phyloP scores from a whole-genome alignment of 2,113 vertebrate genomes.

The Grammatotria lemairii region DNA sequence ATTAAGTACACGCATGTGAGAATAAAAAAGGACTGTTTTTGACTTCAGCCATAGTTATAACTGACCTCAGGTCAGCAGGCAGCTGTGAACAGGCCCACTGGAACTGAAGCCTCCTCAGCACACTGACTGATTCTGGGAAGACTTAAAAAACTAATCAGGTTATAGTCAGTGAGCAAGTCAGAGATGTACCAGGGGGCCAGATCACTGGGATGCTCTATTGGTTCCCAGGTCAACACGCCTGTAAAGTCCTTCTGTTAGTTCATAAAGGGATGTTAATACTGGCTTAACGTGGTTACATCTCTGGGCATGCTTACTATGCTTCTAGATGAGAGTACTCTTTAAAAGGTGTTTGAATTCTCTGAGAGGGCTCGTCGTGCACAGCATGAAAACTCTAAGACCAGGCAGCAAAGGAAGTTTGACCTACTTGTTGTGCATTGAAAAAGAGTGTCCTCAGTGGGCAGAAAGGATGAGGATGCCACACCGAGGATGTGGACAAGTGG shows the following conservation, averaged over 20 bases:
- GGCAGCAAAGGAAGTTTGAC: not conserved
- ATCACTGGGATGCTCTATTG: accelerated
- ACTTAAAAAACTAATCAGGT: not conserved
- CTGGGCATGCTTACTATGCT: not conserved
- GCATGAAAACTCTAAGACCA: not conserved
- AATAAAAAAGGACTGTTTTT: not conserved
- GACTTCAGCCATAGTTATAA: not conserved
- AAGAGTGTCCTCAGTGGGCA: not conserved
- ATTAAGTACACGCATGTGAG: not conserved
- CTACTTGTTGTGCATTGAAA: not conserved
- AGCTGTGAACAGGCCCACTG: not conserved
- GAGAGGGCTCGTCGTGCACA: not conserved
- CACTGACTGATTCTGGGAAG: not conserved
- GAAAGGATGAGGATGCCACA: not conserved
- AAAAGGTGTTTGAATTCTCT: not conserved
- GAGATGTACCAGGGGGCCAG: not conserved
- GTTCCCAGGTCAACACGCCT: not conserved
- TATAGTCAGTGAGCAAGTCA: not conserved
- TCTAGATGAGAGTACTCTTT: not conserved
- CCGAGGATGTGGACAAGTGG: not conserved
- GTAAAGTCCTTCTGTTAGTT: not conserved
- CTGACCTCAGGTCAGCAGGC: not conserved
- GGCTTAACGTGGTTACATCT: not conserved
- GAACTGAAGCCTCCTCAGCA: not conserved
- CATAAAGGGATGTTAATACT: not conserved